A percentile compares a stretch with the other conserved stretches of the same genome.
phyloP scores from a whole-genome alignment of 2,113 vertebrate species.

The Prinia subflava region DNA sequence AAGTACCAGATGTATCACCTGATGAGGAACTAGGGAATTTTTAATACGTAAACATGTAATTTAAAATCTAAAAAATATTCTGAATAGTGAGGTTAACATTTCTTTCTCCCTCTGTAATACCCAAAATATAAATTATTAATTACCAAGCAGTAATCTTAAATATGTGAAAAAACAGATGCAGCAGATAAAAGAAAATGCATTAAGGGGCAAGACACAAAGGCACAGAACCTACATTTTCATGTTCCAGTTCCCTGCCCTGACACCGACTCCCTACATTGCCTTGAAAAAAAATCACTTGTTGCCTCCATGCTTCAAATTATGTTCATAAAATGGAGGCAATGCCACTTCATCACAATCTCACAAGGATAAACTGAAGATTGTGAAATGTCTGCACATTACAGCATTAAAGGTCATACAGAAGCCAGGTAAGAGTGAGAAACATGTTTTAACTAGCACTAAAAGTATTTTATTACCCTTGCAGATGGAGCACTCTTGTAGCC shows the following conservation, averaged over 20 bases:
- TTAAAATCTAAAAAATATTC: background rate
- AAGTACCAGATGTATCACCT: background rate
- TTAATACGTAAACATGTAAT: background rate
- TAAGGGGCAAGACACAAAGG: background rate
- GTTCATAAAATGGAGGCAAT: background rate
- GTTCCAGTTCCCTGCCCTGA: background rate
- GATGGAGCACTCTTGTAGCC: background rate
- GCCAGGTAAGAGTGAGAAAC: background rate
- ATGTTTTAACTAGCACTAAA: background rate
- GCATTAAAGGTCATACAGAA: background rate
- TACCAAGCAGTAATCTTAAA: background rate
- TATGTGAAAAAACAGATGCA: background rate
- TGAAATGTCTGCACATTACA: background rate
- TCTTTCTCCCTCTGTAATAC: background rate
- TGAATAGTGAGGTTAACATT: background rate
- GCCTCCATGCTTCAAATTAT: background rate
- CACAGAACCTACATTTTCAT: background rate
- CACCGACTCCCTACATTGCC: rapidly evolving
- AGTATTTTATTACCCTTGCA: background rate
- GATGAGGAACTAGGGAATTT: background rate
- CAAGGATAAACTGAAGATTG: background rate
- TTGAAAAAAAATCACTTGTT: background rate
- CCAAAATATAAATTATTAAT: background rate
- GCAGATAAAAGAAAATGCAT: background rate
- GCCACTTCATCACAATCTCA: background rate